These are phyloP conservation scores for Calliphora vomitoria DNA, from an alignment of 2,888 invertebrate species.

Conservation along the genomic window DNA sequence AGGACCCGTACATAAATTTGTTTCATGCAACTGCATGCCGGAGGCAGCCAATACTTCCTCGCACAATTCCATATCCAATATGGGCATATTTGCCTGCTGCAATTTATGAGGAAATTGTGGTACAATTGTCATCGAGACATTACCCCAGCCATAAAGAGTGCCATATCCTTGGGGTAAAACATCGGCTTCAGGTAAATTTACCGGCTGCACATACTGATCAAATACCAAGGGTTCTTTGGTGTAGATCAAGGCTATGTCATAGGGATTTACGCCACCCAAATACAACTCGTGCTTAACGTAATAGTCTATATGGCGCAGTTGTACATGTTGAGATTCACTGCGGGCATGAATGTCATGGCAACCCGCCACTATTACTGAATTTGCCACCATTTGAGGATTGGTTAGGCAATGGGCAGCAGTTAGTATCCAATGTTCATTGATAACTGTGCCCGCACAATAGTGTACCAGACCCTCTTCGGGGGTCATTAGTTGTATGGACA, in stretches of 20 bases:
- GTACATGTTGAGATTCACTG: constrained; percentile 77
- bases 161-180: constrained; percentile 79
- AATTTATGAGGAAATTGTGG: constrained; percentile 81
- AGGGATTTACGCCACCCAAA: constrained; percentile 82
- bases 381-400: constrained; percentile 78
- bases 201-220: constrained; percentile 80
- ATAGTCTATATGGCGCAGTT: constrained; percentile 81
- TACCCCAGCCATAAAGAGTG: constrained; percentile 83
- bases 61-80: constrained; percentile 80
- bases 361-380: constrained; percentile 82
- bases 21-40: constrained; percentile 81
- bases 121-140: constrained; percentile 81
- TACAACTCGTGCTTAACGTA: constrained; percentile 81
- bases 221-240: constrained; percentile 80
- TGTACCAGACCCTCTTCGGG: constrained; percentile 80
- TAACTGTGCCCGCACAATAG: constrained; percentile 83
- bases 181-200: constrained; percentile 80
- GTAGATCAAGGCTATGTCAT: constrained; percentile 83
- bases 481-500: constrained; percentile 82
- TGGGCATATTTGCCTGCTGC: constrained; percentile 81
- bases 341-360: constrained; percentile 81
- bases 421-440: constrained; percentile 83
- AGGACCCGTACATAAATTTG: constrained; percentile 83
- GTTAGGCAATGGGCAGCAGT: constrained; percentile 83
- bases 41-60: constrained; percentile 80